These are phyloP conservation scores for Sebastes melanostomus DNA, from an alignment of 2,797 vertebrate genomes.

Conservation along the genomic window DNA sequence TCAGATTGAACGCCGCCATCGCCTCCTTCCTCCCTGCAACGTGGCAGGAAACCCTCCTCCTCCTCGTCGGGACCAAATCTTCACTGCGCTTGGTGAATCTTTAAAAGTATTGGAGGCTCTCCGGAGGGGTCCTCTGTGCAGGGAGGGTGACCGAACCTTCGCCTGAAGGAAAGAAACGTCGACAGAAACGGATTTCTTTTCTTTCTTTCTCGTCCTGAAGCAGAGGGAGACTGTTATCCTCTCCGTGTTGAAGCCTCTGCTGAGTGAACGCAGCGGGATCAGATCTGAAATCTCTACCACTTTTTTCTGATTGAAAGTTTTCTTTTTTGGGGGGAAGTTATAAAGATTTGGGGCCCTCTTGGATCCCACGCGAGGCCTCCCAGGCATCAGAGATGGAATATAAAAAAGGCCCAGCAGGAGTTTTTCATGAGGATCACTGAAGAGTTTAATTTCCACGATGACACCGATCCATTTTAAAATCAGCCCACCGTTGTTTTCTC, in stretches of 20 bases:
- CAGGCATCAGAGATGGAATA: neutral
- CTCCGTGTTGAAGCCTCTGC: neutral
- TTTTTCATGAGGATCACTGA: conserved; percentile 1
- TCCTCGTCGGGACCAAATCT: neutral
- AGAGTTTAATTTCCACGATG: neutral
- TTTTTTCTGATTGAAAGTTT: neutral
- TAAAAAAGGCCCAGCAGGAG: conserved; percentile 5
- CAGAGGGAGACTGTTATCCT: neutral
- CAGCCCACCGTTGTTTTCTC: neutral
- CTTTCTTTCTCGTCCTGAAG: neutral
- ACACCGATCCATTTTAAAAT: neutral
- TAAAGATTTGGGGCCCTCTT: neutral
- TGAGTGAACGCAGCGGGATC: conserved; percentile 11
- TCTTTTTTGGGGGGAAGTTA: neutral
- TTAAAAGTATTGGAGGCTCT: neutral
- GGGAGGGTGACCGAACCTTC: neutral
- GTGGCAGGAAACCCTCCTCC: neutral
- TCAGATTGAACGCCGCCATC: neutral
- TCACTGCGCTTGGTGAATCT: neutral
- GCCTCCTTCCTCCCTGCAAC: neutral
- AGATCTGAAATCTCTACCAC: neutral
- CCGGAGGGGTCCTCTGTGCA: neutral
- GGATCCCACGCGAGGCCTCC: neutral
- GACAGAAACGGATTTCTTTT: neutral
- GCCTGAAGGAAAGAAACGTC: neutral